Conservation (phyloP, 1,140 invertebrate genomes). For the Danaus plexippus region DNA sequence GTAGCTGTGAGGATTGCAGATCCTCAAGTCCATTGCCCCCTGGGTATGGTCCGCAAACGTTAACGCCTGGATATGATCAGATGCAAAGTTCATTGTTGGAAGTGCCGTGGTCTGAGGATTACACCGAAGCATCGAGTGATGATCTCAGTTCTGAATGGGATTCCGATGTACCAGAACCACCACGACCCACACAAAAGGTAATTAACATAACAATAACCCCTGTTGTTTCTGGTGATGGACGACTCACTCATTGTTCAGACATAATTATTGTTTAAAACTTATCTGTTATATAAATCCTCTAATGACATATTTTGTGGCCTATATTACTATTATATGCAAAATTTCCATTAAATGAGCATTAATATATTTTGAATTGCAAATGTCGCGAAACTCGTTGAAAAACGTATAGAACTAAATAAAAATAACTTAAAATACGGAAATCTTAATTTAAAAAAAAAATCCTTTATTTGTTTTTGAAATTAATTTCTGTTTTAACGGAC, state of each 20-base stretch:
- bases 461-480: too few species aligned
- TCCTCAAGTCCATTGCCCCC: constrained; percentile 59
- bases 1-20: constrained; percentile 62
- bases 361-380: constrained; percentile 18
- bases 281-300: too few species aligned
- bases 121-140: constrained; percentile 87
- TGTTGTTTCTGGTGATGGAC: too few species aligned
- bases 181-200: constrained; percentile 58
- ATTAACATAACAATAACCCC: constrained; percentile 16
- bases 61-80: constrained; percentile 81
- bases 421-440: neutral
- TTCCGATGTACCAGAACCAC: constrained; percentile 79
- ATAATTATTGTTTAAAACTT: too few species aligned
- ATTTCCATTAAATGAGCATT: neutral
- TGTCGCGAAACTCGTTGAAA: constrained; percentile 4
- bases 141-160: constrained; percentile 93
- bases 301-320: too few species aligned
- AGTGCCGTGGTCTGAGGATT: constrained; percentile 81
- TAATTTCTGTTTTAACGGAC: too few species aligned
- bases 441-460: neutral
- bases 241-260: too few species aligned
- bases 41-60: constrained; percentile 56
- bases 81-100: constrained; percentile 83
- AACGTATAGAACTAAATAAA: neutral
- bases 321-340: too few species aligned